A percentile compares a stretch with the other conserved stretches of the same genome.
Conservation (phyloP, 1,140 invertebrate species). For the Heliothis virescens region DNA sequence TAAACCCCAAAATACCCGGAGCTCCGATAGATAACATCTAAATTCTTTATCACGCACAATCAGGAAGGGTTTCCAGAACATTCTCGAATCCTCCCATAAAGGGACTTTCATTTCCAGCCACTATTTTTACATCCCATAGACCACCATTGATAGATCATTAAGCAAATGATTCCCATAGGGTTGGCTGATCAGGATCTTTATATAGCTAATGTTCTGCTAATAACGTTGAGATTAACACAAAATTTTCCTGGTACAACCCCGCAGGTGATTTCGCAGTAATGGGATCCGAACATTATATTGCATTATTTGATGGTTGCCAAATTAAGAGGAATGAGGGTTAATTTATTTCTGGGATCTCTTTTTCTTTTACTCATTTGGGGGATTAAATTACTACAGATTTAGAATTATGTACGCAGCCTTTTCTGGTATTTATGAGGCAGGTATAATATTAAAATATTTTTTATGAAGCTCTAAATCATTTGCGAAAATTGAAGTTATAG, state of each 20-base stretch:
- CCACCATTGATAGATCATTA: conserved; percentile 42
- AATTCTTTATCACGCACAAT: background rate
- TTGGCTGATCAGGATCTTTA: conserved; percentile 40
- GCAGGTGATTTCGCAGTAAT: conserved; percentile 24
- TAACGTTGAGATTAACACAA: conserved; percentile 24
- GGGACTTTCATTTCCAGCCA: background rate
- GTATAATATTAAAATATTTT: background rate
- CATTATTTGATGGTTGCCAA: conserved; percentile 27
- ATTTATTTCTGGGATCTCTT: background rate
- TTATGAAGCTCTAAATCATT: too few relatives aligned
- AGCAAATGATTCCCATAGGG: conserved; percentile 18
- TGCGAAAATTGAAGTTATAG: too few relatives aligned
- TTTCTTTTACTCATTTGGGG: background rate
- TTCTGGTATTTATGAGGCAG: background rate
- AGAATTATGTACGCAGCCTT: background rate
- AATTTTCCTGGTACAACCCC: conserved; percentile 23
- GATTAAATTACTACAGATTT: background rate
- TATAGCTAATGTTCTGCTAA: conserved; percentile 40
- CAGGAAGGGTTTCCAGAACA: conserved; percentile 3
- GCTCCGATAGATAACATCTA: background rate
- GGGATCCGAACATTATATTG: conserved; percentile 28
- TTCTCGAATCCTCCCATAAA: background rate
- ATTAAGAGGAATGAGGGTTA: conserved; percentile 13
- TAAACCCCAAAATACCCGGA: too few relatives aligned
- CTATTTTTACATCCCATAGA: conserved; percentile 28